These are phyloP conservation scores for Cabera pusaria DNA, from an alignment of 2,888 invertebrate genomes.

Conservation along the genomic window DNA sequence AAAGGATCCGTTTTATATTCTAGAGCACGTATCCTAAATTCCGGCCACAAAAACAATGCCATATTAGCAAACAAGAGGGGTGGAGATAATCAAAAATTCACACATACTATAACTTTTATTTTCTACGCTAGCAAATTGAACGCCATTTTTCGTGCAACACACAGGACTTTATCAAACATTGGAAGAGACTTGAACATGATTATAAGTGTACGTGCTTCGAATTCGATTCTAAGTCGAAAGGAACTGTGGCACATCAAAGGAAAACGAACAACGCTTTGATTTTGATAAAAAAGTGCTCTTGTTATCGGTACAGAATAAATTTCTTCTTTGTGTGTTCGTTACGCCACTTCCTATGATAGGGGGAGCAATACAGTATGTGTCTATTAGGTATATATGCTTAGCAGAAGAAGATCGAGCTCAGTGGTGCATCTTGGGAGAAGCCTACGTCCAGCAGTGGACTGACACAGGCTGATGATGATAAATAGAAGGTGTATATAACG, in stretches of 20 bases:
- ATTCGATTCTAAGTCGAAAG: conserved; percentile 58
- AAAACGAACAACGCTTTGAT: conserved; percentile 68
- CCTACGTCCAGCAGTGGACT: too few relatives aligned
- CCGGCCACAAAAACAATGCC: conserved; percentile 31
- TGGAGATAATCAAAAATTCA: conserved; percentile 35
- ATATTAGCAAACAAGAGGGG: conserved; percentile 34
- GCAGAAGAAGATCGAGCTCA: too few relatives aligned
- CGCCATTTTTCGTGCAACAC: conserved; percentile 67
- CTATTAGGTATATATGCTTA: too few relatives aligned
- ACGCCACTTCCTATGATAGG: conserved; percentile 44
- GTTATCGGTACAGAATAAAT: conserved; percentile 63
- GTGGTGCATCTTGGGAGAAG: too few relatives aligned
- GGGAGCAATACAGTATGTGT: too few relatives aligned
- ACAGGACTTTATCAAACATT: conserved; percentile 77
- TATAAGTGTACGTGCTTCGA: conserved; percentile 77
- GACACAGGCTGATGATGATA: too few relatives aligned
- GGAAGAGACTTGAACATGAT: conserved; percentile 75
- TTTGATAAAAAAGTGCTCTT: conserved; percentile 70
- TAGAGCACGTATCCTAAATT: conserved; percentile 28
- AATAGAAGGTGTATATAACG: too few relatives aligned
- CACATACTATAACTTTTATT: conserved; percentile 45
- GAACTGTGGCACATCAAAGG: conserved; percentile 73
- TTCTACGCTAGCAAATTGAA: conserved; percentile 52
- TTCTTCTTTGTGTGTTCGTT: conserved; percentile 49
- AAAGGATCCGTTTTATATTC: conserved; percentile 27